Percentiles rank a stretch among this genome's conserved stretches.
Evolutionary conservation across 2,113 vertebrate species (phyloP).

Genomic region (Platichthys stellatus): DNA sequence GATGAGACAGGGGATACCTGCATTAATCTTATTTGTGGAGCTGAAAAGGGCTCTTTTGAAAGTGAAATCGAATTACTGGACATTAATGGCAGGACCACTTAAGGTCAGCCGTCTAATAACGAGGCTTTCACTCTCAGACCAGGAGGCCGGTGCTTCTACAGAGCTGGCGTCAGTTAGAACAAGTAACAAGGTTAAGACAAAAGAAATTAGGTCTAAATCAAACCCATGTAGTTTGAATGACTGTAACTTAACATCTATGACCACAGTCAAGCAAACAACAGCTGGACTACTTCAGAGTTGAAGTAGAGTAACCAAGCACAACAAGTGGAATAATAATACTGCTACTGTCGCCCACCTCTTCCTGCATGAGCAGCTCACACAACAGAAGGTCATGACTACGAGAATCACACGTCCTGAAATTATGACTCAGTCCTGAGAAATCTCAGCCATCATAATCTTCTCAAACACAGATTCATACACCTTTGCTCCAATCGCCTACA

Average conservation of each 20-base stretch:
- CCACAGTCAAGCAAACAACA: neutral
- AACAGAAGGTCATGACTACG: constrained; percentile 7
- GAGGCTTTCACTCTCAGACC: neutral
- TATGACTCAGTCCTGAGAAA: neutral
- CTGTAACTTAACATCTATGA: neutral
- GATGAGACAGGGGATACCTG: constrained; percentile 12
- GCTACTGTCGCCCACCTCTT: neutral
- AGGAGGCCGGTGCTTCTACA: neutral
- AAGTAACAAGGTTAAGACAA: neutral
- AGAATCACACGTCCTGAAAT: constrained; percentile 1
- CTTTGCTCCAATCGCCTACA: neutral
- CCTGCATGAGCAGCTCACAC: neutral
- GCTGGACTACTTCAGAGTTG: neutral
- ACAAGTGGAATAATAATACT: neutral
- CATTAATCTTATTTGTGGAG: constrained; percentile 65
- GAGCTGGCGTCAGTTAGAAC: constrained; percentile 14
- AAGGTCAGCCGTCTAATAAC: constrained; percentile 18
- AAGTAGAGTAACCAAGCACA: neutral
- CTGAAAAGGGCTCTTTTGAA: constrained; percentile 66
- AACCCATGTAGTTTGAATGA: neutral
- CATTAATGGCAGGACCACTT: constrained; percentile 50
- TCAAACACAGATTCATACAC: neutral
- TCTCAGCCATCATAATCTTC: neutral
- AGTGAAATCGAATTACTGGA: constrained; percentile 66
- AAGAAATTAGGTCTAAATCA: constrained; percentile 16